Percentiles rank a stretch among this genome's conserved stretches.
These are phyloP conservation scores for Nothocercus julius DNA, from an alignment of 2,113 vertebrate species.

Conservation along the genomic window DNA sequence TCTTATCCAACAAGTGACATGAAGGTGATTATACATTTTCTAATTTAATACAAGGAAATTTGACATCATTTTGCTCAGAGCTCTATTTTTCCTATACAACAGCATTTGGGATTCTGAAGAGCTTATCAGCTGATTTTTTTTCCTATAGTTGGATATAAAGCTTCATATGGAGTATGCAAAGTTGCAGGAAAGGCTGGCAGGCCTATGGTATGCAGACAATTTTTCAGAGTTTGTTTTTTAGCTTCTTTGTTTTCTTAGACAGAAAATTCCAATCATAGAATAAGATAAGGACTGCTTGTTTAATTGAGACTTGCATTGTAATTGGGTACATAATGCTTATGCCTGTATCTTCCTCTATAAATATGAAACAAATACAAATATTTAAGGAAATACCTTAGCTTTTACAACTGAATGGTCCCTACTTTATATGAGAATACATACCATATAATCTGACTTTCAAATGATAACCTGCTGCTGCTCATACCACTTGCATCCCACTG, in stretches of 20 bases:
- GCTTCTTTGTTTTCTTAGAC: neutral
- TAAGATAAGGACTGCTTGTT: conserved; percentile 4
- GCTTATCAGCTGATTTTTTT: neutral
- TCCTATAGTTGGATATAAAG: neutral
- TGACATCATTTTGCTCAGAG: conserved; percentile 8
- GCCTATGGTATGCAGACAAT: neutral
- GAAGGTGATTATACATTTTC: neutral
- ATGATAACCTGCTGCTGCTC: neutral
- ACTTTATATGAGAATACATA: neutral
- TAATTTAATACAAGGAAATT: neutral
- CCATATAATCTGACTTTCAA: neutral
- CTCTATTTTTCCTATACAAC: neutral
- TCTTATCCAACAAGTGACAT: conserved; percentile 6
- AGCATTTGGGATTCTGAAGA: neutral
- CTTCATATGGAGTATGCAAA: conserved; percentile 25
- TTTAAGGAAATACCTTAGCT: neutral
- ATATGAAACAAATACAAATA: neutral
- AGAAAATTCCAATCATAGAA: conserved; percentile 20
- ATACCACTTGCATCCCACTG: neutral
- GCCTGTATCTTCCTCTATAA: neutral
- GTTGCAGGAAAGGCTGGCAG: conserved; percentile 7
- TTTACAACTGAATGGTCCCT: neutral
- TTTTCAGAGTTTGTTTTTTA: conserved; percentile 8
- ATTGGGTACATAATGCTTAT: neutral
- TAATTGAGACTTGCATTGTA: conserved; percentile 28